phyloP scores from a whole-genome alignment of 2,888 invertebrate species.

The Netelia melanura region DNA sequence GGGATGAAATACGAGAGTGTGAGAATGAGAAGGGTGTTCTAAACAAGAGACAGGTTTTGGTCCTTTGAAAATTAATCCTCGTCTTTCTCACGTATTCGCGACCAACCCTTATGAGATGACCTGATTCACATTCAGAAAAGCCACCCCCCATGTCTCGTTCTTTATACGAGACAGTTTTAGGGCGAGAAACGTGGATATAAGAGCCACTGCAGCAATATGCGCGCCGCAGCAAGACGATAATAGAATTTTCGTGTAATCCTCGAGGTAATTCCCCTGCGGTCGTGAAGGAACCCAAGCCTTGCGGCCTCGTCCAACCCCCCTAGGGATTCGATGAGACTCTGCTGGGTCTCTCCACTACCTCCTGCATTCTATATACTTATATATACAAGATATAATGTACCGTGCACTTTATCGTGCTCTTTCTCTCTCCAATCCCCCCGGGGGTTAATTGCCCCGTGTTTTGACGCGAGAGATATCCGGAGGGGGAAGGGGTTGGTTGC shows the following conservation, averaged over 20 bases:
- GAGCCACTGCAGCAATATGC: constrained; percentile 44
- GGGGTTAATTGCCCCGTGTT: constrained; percentile 84
- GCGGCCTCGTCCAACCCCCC: constrained; percentile 61
- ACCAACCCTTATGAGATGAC: constrained; percentile 1
- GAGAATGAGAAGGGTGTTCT: background rate
- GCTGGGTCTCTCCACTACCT: constrained; percentile 14
- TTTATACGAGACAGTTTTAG: constrained; percentile 32
- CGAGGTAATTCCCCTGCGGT: constrained; percentile 83
- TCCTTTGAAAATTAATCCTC: constrained; percentile 34
- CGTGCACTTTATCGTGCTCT: constrained; percentile 27
- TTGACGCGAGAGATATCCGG: constrained; percentile 81
- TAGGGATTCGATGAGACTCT: constrained; percentile 60
- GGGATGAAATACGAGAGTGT: background rate
- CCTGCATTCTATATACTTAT: background rate
- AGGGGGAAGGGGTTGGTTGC: constrained; percentile 69
- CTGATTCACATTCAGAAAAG: constrained; percentile 15
- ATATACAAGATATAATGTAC: constrained; percentile 4
- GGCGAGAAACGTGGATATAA: constrained; percentile 38
- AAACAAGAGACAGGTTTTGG: constrained; percentile 22
- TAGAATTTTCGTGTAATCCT: constrained; percentile 82
- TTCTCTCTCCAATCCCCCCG: constrained; percentile 79
- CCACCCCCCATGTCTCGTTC: background rate
- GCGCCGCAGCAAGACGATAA: constrained; percentile 77
- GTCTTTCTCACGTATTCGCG: constrained; percentile 27
- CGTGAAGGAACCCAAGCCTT: constrained; percentile 74